Conservation (phyloP, 2,888 invertebrate species). For the Athripsodes cinereus region DNA sequence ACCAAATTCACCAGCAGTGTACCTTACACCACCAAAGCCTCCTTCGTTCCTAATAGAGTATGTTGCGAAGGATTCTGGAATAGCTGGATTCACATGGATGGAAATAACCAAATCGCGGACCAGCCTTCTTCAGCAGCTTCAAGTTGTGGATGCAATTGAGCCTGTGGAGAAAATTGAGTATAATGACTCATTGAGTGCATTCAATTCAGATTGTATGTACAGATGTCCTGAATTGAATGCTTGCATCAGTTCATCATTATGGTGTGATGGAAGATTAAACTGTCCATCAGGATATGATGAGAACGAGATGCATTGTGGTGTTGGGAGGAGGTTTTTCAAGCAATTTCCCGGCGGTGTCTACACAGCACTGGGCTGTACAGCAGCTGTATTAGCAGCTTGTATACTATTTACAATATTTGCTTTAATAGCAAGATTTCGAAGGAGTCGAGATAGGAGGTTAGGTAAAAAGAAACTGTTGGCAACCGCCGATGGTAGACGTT, state of each 20-base stretch:
- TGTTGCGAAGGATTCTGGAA: slow-evolving; percentile 65
- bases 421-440: slow-evolving; percentile 52
- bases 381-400: slow-evolving; percentile 51
- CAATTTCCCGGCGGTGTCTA: slow-evolving; percentile 50
- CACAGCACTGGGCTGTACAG: slow-evolving; percentile 53
- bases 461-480: slow-evolving; percentile 42
- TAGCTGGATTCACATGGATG: slow-evolving; percentile 73
- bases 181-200: slow-evolving; percentile 35
- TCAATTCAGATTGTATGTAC: slow-evolving; percentile 49
- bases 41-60: slow-evolving; percentile 37
- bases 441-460: slow-evolving; percentile 47
- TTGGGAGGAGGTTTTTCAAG: slow-evolving; percentile 45
- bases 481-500: slow-evolving; percentile 41
- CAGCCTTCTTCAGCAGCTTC: slow-evolving; percentile 32
- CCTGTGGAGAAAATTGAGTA: slow-evolving; percentile 30
- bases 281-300: slow-evolving; percentile 66
- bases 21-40: slow-evolving; percentile 23
- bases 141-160: slow-evolving; percentile 34
- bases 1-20: slow-evolving; percentile 25
- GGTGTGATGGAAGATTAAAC: slow-evolving; percentile 67
- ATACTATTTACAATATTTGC: slow-evolving; percentile 53
- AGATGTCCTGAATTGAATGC: slow-evolving; percentile 71
- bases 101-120: slow-evolving; percentile 59
- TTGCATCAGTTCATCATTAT: slow-evolving; percentile 66
- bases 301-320: slow-evolving; percentile 60